Percentiles rank a stretch among this genome's conserved stretches.
phyloP scores from a whole-genome alignment of 2,113 vertebrate genomes.

The Chascanopsetta lugubris region DNA sequence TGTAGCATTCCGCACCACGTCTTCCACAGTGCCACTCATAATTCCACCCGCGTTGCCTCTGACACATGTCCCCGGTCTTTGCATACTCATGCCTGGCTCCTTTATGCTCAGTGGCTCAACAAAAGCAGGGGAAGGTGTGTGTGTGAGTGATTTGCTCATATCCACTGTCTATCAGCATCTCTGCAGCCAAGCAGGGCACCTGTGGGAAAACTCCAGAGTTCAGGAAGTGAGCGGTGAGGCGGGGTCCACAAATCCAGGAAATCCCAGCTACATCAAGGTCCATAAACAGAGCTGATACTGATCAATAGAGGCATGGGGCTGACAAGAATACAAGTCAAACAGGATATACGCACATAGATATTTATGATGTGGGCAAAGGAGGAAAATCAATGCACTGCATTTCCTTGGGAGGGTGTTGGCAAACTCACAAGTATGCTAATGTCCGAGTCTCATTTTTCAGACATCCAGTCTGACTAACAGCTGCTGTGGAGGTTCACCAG shows the following conservation, averaged over 20 bases:
- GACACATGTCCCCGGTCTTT: constrained; percentile 44
- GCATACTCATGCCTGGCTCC: constrained; percentile 54
- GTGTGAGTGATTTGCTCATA: background rate
- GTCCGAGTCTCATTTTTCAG: constrained; percentile 69
- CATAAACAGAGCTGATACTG: background rate
- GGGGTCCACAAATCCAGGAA: constrained; percentile 5
- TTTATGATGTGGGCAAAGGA: constrained; percentile 33
- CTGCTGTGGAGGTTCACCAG: constrained; percentile 62
- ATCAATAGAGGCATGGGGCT: constrained; percentile 12
- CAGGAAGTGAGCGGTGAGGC: background rate
- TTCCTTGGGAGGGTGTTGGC: constrained; percentile 56
- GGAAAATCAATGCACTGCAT: constrained; percentile 49
- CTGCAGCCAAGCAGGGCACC: background rate
- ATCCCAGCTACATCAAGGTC: background rate
- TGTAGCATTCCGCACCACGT: constrained; percentile 36
- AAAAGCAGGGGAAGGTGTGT: background rate
- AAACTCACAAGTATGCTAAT: constrained; percentile 61
- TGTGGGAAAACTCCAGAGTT: background rate
- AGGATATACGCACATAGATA: constrained; percentile 31
- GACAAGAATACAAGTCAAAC: background rate
- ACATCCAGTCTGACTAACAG: constrained; percentile 56
- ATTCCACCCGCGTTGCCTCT: constrained; percentile 46
- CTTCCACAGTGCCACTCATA: constrained; percentile 40
- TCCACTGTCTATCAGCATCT: constrained; percentile 7
- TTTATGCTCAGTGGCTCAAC: constrained; percentile 25